Evolutionary conservation across 1,140 invertebrate genomes (phyloP), one percentile per base, ranked within the genome.

Genomic region (Heliconius himera): DNA sequence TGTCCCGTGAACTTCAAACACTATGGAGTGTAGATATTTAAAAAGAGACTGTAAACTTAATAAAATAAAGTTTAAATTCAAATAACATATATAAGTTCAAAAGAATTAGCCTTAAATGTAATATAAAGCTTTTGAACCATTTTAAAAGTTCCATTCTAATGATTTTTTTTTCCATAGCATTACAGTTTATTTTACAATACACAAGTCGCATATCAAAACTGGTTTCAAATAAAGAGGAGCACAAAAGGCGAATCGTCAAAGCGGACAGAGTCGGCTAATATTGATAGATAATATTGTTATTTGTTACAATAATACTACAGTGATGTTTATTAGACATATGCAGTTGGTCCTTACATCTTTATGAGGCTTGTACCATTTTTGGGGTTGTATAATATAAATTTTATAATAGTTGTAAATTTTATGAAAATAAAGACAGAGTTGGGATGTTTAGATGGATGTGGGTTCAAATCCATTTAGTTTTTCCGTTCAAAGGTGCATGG

Each of bases 241-340:
- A 81, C 76, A 81, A 81, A 77, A 49, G 79, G 76, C 75, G 72
- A 81, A 81, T 73, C 79, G 71, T 81, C 79, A 77, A 70, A 81
- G 79, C 78, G 56, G 73, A 70, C 70, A 78, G 70, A 49, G 46
- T 60, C 70, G 77, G 79, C 79, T 74, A 81, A 81, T 81, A 77
- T 81, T 81, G 79, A 74, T 81, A 81, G 79, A 81, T 81, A 81
- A 81, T 81, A 81, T 81, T 81, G 75, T 81, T 81, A 77, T 74
- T 81, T 81, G 76, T 73, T 77, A 74, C 60, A 81, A 74, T 71
- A 77, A 81, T 66, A 46, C 51, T 74, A 74, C 56, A 74, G 73
- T 78, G 72, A 54, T 79, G 54, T 74, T 79, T 79, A 74, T 74
- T 74, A 73, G 46, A 41, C 26, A 51, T 29, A 33, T 51, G 77